Conservation (phyloP, 2,113 vertebrate species). For the Hoplias malabaricus region DNA sequence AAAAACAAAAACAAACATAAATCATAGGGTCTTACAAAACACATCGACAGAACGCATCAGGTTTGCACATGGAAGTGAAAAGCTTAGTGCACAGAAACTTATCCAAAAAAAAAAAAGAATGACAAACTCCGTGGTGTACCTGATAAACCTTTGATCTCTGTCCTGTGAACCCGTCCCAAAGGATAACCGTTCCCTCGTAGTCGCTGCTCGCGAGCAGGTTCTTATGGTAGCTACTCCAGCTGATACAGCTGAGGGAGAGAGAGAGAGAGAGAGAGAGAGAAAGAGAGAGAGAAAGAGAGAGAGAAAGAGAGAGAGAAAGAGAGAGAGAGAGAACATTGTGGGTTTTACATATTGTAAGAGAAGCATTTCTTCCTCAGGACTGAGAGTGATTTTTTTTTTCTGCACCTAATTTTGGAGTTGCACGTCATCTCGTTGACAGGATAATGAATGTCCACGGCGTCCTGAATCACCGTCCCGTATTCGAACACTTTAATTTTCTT, state of each 20-base stretch:
- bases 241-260: conserved; percentile 90
- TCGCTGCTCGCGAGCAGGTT: conserved; percentile 98
- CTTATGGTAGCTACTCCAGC: conserved; percentile 99
- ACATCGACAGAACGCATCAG: not conserved
- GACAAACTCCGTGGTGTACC: conserved; percentile 68
- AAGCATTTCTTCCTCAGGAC: not conserved
- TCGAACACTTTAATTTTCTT: conserved; percentile 99
- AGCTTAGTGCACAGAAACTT: too few relatives aligned
- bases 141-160: conserved; percentile 98
- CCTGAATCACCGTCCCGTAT: conserved; percentile 98
- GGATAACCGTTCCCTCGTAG: conserved; percentile 97
- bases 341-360: not conserved
- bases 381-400: not conserved
- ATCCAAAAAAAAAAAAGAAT: not conserved
- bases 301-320: conserved; percentile 18
- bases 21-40: too few relatives aligned
- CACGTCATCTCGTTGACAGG: conserved; percentile 99
- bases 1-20: too few relatives aligned
- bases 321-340: not conserved
- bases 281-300: not conserved
- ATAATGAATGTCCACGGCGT: conserved; percentile 98
- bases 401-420: conserved; percentile 99
- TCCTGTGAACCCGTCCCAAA: conserved; percentile 98
- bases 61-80: too few relatives aligned
- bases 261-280: conserved; percentile 30